These are phyloP conservation scores for Nymphalis polychloros DNA, from an alignment of 2,888 invertebrate genomes.

Conservation along the genomic window DNA sequence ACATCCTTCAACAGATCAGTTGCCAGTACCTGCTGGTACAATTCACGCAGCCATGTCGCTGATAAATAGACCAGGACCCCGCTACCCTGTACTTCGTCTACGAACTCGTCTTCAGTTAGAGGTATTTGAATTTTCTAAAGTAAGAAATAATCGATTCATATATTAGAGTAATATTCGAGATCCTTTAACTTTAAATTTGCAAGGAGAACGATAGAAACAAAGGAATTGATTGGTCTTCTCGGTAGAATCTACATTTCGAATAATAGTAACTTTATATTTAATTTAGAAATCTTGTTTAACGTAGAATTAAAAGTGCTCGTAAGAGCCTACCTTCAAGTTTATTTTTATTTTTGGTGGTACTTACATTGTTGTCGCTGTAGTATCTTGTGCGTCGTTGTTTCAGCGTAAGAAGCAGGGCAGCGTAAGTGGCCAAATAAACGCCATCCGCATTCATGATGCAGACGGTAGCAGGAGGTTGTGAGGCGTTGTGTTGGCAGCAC, in stretches of 20 bases:
- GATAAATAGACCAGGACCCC: slow-evolving; percentile 96
- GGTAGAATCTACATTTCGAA: no score
- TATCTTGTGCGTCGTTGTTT: slow-evolving; percentile 89
- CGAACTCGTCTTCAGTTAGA: slow-evolving; percentile 92
- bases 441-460: slow-evolving; percentile 97
- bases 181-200: no score
- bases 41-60: slow-evolving; percentile 95
- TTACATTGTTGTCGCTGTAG: slow-evolving; percentile 83
- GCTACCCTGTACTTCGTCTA: slow-evolving; percentile 94
- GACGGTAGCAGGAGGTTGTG: slow-evolving; percentile 83
- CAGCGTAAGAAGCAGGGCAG: slow-evolving; percentile 90
- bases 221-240: no score
- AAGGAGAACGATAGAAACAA: no score
- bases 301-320: not conserved
- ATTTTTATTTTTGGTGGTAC: slow-evolving; percentile 33
- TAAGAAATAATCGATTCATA: not conserved
- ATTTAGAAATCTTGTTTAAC: not conserved
- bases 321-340: no score
- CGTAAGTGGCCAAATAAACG: slow-evolving; percentile 94
- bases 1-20: slow-evolving; percentile 86
- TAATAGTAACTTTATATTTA: no score
- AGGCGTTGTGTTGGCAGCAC: slow-evolving; percentile 90
- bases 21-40: slow-evolving; percentile 93
- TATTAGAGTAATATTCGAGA: no score
- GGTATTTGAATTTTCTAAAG: slow-evolving; percentile 74